phyloP scores from a whole-genome alignment of 2,113 vertebrate genomes.

The Atrichornis clamosus region DNA sequence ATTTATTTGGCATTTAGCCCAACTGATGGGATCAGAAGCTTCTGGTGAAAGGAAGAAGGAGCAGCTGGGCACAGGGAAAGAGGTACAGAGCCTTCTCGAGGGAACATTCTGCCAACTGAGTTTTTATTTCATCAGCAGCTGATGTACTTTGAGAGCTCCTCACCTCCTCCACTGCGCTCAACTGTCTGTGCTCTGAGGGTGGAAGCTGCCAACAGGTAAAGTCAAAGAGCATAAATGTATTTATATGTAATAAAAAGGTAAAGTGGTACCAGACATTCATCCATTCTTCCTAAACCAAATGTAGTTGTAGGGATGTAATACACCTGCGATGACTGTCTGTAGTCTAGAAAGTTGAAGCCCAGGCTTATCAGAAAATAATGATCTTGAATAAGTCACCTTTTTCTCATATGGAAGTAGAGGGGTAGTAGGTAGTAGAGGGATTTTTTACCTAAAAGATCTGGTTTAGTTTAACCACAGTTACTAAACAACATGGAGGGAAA shows the following conservation, averaged over 20 bases:
- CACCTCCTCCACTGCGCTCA: neutral
- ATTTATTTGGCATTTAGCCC: constrained; percentile 11
- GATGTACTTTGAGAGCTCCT: neutral
- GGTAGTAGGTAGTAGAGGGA: too few species aligned
- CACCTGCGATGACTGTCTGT: neutral
- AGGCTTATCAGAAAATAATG: neutral
- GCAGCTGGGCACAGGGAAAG: neutral
- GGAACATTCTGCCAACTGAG: neutral
- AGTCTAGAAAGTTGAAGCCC: neutral
- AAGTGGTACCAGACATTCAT: neutral
- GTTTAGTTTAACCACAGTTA: neutral
- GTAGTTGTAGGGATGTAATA: neutral
- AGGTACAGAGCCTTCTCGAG: neutral
- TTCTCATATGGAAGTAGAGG: neutral
- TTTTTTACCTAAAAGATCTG: neutral
- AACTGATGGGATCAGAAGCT: neutral
- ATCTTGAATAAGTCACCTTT: neutral
- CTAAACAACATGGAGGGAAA: neutral
- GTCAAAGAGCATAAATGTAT: neutral
- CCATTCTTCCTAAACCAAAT: neutral
- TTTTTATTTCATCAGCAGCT: constrained; percentile 6
- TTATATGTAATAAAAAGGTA: neutral
- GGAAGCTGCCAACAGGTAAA: neutral
- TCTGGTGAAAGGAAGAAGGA: neutral
- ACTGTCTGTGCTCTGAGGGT: neutral